These are phyloP conservation scores for Actinemys pallida DNA, from an alignment of 2,113 vertebrate genomes.

Conservation along the genomic window DNA sequence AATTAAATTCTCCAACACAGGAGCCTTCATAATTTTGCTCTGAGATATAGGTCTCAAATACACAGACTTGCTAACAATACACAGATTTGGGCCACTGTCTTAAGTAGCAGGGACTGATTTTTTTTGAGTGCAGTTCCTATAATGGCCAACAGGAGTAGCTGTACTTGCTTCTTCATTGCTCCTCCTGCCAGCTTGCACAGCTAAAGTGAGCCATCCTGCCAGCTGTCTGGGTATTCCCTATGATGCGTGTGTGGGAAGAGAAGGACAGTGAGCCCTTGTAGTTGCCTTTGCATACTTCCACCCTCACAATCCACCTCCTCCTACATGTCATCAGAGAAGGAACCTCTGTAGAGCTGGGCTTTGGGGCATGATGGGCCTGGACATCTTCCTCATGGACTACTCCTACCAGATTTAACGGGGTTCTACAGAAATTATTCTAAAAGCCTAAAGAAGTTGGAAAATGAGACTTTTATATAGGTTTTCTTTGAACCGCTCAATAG, in stretches of 20 bases:
- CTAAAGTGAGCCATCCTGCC: not conserved
- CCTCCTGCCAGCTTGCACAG: conserved; percentile 3
- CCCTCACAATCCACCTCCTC: not conserved
- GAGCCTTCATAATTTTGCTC: conserved; percentile 16
- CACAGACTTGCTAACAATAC: conserved; percentile 22
- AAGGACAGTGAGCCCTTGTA: not conserved
- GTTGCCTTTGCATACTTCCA: not conserved
- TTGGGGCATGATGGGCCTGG: not conserved
- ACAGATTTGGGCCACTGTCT: conserved; percentile 29
- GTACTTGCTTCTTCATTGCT: not conserved
- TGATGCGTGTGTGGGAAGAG: not conserved
- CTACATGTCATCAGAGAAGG: not conserved
- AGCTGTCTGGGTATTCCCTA: not conserved
- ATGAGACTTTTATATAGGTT: not conserved
- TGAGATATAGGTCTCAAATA: conserved; percentile 31
- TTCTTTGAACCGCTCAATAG: not conserved
- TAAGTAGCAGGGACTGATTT: conserved; percentile 3
- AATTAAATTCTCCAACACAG: conserved; percentile 30
- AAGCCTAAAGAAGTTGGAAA: not conserved
- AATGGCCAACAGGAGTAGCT: not conserved
- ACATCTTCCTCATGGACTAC: not conserved
- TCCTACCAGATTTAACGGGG: not conserved
- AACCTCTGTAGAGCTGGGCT: not conserved
- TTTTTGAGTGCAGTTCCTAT: not conserved
- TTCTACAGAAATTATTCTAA: not conserved